Evolutionary conservation across 2,113 vertebrate genomes (phyloP).

Genomic region (Prinia subflava): DNA sequence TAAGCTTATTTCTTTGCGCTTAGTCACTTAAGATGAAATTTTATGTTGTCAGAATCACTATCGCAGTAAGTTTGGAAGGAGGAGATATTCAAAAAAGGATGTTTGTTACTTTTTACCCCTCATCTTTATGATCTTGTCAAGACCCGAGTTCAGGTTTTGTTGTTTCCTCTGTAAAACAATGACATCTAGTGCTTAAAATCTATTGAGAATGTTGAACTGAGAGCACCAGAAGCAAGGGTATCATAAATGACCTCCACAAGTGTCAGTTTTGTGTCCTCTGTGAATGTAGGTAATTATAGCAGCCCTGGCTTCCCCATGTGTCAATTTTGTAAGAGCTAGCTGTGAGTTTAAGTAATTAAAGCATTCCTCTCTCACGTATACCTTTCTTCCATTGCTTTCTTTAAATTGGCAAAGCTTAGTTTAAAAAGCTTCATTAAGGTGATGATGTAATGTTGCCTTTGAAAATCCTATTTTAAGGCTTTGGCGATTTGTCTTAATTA

Average conservation of each 20-base stretch:
- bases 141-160: background rate
- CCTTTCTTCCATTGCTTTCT: background rate
- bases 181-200: conserved; percentile 52
- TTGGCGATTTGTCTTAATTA: background rate
- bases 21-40: background rate
- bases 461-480: background rate
- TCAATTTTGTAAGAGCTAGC: background rate
- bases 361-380: background rate
- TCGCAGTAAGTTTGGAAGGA: background rate
- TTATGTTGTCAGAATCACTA: accelerated
- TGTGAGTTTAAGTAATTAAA: background rate
- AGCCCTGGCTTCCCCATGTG: background rate
- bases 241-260: background rate
- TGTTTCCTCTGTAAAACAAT: conserved; percentile 40
- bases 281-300: background rate
- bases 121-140: background rate
- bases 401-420: background rate
- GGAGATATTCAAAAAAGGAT: background rate
- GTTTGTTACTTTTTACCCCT: background rate
- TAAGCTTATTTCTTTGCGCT: background rate
- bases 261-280: background rate
- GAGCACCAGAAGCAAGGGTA: background rate
- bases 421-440: background rate
- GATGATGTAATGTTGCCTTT: background rate
- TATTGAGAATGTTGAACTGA: background rate